Evolutionary conservation across 2,888 invertebrate species (phyloP).

Genomic region (Seira ritae): DNA sequence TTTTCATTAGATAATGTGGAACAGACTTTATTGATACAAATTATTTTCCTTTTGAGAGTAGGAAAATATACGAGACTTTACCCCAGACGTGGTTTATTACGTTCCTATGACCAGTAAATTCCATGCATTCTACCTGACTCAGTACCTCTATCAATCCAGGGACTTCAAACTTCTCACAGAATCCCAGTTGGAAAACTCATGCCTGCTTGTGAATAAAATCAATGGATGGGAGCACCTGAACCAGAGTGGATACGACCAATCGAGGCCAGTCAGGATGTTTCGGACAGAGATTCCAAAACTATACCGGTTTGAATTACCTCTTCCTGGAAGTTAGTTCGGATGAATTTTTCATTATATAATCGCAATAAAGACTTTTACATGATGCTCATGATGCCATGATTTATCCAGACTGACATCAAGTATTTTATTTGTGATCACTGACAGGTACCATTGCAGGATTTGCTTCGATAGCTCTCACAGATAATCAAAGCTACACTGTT

Average conservation of each 20-base stretch:
- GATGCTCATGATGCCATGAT: no score
- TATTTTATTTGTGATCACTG: no score
- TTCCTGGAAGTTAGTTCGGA: conserved; percentile 18
- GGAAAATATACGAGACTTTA: conserved; percentile 23
- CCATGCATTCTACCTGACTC: conserved; percentile 14
- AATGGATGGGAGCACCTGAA: conserved; percentile 35
- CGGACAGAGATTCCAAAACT: conserved; percentile 30
- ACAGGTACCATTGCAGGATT: conserved; percentile 32
- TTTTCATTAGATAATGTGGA: neutral
- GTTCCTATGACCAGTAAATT: conserved; percentile 29
- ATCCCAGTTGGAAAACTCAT: conserved; percentile 31
- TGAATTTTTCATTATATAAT: no score
- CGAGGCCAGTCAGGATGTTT: neutral
- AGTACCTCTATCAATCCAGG: conserved; percentile 26
- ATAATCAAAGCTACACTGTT: conserved; percentile 41
- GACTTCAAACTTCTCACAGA: conserved; percentile 36
- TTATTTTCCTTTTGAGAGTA: neutral
- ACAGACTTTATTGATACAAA: neutral
- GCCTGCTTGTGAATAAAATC: conserved; percentile 21
- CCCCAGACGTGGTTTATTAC: conserved; percentile 5
- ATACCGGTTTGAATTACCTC: conserved; percentile 30
- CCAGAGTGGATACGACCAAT: conserved; percentile 26
- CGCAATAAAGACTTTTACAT: no score
- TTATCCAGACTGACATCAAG: no score
- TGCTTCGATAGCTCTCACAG: conserved; percentile 33